These are phyloP conservation scores for Dasypus novemcinctus DNA, from an alignment of 2,113 vertebrate species.

Conservation along the genomic window DNA sequence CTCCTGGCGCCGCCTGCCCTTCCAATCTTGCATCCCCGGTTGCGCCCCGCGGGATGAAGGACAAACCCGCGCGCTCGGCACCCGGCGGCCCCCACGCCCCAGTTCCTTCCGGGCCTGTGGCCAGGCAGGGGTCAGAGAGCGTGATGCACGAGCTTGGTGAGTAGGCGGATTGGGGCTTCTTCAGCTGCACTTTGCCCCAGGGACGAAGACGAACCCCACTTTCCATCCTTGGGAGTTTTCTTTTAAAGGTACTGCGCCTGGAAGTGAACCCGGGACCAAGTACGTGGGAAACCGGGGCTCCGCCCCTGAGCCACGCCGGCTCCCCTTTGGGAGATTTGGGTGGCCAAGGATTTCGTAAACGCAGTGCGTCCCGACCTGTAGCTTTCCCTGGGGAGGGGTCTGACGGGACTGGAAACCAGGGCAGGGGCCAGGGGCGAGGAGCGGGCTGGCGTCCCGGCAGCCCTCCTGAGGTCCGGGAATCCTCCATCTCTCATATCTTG, in stretches of 20 bases:
- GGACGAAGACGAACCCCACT: not conserved
- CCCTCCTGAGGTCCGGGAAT: constrained; percentile 32
- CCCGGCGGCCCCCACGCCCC: accelerated
- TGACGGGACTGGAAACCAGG: not conserved
- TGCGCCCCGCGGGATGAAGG: not conserved
- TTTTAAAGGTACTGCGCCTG: too few relatives aligned
- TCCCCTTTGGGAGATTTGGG: not conserved
- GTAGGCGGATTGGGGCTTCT: not conserved
- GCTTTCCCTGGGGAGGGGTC: not conserved
- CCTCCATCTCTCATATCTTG: not conserved
- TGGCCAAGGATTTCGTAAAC: not conserved
- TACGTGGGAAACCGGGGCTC: too few relatives aligned
- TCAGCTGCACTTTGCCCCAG: not conserved
- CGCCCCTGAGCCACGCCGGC: too few relatives aligned
- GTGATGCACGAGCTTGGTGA: not conserved
- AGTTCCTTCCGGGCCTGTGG: not conserved
- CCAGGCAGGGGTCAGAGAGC: not conserved
- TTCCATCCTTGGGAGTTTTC: not conserved
- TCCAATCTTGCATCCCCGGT: not conserved
- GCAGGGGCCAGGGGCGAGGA: not conserved
- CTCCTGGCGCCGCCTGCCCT: not conserved
- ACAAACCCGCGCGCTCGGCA: not conserved
- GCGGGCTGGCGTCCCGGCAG: not conserved
- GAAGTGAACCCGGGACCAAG: too few relatives aligned
- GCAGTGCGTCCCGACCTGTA: not conserved